phyloP scores from a whole-genome alignment of 2,888 invertebrate species.

The Drosophila tanythrix region DNA sequence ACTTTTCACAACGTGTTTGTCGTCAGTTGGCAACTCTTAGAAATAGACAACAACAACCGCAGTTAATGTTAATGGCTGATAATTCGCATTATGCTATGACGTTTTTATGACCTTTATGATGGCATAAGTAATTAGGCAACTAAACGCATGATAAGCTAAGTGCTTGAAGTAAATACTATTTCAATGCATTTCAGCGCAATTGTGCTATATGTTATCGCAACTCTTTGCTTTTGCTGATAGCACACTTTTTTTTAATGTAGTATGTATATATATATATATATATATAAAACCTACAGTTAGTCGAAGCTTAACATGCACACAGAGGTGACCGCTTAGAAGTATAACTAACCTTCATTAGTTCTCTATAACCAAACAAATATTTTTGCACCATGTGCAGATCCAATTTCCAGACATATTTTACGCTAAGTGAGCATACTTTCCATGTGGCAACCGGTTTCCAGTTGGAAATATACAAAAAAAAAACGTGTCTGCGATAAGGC shows the following conservation, averaged over 20 bases:
- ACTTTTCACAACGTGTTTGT: neutral
- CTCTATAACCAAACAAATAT: slow-evolving; percentile 12
- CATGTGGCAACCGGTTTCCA: slow-evolving; percentile 32
- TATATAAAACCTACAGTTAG: slow-evolving; percentile 21
- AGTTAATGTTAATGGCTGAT: slow-evolving; percentile 25
- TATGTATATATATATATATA: neutral
- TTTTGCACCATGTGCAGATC: neutral
- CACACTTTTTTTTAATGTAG: neutral
- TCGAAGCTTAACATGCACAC: slow-evolving; percentile 15
- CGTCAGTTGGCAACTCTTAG: slow-evolving; percentile 45
- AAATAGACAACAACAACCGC: slow-evolving; percentile 24
- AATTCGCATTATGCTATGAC: slow-evolving; percentile 26
- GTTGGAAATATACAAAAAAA: slow-evolving; percentile 24
- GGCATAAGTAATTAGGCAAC: slow-evolving; percentile 25
- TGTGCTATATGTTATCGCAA: slow-evolving; percentile 19
- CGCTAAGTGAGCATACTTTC: slow-evolving; percentile 25
- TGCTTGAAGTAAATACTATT: slow-evolving; percentile 20
- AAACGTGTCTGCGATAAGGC: slow-evolving; percentile 44
- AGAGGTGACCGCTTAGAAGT: slow-evolving; percentile 40
- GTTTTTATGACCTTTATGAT: slow-evolving; percentile 42
- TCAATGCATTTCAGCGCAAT: slow-evolving; percentile 26
- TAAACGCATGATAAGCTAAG: slow-evolving; percentile 42
- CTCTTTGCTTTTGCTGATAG: slow-evolving; percentile 26
- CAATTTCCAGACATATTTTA: slow-evolving; percentile 33
- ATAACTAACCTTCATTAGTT: slow-evolving; percentile 44